Conservation (phyloP, 2,113 vertebrate species). For the Phrynosoma blainvillii region DNA sequence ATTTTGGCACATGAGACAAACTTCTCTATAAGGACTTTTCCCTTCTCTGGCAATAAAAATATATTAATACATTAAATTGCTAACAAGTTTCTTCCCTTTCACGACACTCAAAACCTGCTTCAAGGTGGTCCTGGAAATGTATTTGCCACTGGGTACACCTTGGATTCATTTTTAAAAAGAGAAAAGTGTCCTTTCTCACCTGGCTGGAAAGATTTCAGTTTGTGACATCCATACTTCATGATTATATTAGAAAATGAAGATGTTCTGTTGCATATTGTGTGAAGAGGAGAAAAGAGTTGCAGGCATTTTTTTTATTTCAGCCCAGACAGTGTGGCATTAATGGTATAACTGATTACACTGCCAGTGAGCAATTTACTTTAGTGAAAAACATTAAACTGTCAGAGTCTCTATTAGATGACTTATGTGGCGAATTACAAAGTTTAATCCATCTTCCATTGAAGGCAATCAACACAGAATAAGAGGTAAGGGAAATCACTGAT, state of each 20-base stretch:
- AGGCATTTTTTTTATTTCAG: neutral
- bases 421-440: neutral
- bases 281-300: neutral
- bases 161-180: neutral
- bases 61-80: neutral
- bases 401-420: neutral
- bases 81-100: neutral
- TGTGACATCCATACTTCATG: neutral
- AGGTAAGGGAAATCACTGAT: neutral
- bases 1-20: neutral
- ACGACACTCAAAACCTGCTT: neutral
- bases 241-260: neutral
- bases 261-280: neutral
- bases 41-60: neutral
- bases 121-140: neutral
- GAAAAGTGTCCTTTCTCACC: neutral
- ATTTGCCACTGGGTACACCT: neutral
- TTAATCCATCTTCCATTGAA: neutral
- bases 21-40: neutral
- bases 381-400: neutral
- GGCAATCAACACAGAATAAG: neutral
- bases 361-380: neutral
- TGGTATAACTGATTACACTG: neutral
- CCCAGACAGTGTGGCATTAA: conserved; percentile 1
- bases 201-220: neutral